These are phyloP conservation scores for Caenorhabditis sp. DNA, from an alignment of 2,888 invertebrate genomes.

Conservation along the genomic window DNA sequence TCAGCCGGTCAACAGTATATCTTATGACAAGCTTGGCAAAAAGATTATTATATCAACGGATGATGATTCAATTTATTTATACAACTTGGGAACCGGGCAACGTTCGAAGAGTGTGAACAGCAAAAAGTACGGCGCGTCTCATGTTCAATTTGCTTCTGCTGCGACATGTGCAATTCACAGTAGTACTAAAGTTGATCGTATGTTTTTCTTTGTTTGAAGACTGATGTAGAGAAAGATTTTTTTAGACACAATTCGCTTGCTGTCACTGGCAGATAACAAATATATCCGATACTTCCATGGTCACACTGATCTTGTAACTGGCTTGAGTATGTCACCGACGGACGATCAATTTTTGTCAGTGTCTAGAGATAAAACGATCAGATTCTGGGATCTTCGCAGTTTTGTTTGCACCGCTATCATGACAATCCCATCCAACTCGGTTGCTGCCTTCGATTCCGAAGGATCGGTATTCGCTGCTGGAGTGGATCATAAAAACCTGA, in stretches of 20 bases:
- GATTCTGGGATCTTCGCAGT: conserved; percentile 95
- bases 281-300: conserved; percentile 98
- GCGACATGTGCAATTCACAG: conserved; percentile 97
- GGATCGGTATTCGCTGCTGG: no score
- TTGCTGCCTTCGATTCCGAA: conserved; percentile 97
- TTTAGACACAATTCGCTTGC: conserved; percentile 90
- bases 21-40: no score
- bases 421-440: conserved; percentile 7
- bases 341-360: conserved; percentile 97
- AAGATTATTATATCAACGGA: conserved; percentile 98
- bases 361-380: conserved; percentile 91
- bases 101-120: conserved; percentile 78
- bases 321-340: conserved; percentile 94
- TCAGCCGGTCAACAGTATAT: no score
- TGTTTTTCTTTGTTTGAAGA: conserved; percentile 25
- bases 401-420: conserved; percentile 80
- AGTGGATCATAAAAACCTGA: no score
- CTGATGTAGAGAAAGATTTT: conserved; percentile 17
- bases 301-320: conserved; percentile 91
- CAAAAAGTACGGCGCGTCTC: conserved; percentile 98
- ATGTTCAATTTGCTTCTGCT: conserved; percentile 97
- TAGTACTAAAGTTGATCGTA: conserved; percentile 95
- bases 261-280: conserved; percentile 98
- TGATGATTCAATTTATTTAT: conserved; percentile 99
- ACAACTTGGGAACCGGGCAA: conserved; percentile 96